Conservation (phyloP, 37 sponge, comb jelly and placozoan species). For the Chondrilla cf. caribensis region DNA sequence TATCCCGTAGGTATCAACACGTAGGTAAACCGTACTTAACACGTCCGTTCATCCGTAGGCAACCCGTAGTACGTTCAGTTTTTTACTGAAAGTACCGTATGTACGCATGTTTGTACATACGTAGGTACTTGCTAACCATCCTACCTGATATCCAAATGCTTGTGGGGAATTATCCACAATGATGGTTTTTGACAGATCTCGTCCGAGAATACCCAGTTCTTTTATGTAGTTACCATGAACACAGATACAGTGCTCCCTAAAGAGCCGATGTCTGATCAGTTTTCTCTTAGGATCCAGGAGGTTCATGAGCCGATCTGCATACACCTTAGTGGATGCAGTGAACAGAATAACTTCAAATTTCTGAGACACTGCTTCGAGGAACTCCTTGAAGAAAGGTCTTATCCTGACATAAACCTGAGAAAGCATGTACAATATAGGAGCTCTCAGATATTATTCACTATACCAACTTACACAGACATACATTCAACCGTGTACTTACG, state of each 20-base stretch:
- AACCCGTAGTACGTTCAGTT: no score
- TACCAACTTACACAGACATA: no score
- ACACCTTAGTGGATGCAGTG: conserved; percentile 83
- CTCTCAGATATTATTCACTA: not conserved
- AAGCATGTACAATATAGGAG: not conserved
- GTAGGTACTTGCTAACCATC: no score
- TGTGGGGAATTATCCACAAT: conserved; percentile 96
- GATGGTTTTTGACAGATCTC: conserved; percentile 89
- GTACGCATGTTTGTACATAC: no score
- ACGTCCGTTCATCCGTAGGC: no score
- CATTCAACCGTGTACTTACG: not conserved
- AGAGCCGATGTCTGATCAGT: conserved; percentile 87
- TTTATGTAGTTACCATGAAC: conserved; percentile 90
- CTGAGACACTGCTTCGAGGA: conserved; percentile 78
- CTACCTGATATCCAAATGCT: conserved; percentile 97
- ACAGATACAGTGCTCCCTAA: conserved; percentile 93
- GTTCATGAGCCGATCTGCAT: conserved; percentile 89
- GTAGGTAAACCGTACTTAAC: no score
- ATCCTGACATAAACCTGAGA: conserved; percentile 75
- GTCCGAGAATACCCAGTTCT: conserved; percentile 86
- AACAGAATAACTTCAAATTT: conserved; percentile 85
- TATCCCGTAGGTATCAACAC: no score
- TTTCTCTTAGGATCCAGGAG: conserved; percentile 77
- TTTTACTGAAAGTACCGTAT: no score
- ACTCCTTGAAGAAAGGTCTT: conserved; percentile 81